Conservation (phyloP, 2,888 invertebrate genomes). For the Camptogramma bilineatum region DNA sequence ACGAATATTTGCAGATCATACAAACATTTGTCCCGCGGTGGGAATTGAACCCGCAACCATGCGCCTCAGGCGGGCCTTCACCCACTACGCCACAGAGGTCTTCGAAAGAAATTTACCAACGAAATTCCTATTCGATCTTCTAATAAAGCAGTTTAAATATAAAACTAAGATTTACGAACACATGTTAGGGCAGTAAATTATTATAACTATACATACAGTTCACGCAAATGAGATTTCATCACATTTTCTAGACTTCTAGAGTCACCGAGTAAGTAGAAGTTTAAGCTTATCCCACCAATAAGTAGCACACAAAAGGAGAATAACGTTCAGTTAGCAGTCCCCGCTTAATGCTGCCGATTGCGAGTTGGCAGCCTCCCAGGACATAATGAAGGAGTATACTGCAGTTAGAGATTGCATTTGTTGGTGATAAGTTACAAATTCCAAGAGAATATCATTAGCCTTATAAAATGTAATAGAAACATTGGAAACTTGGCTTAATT, state of each 20-base stretch:
- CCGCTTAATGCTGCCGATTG: constrained; percentile 42
- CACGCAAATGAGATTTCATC: background rate
- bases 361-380: constrained; percentile 44
- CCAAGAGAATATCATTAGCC: background rate
- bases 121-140: no score
- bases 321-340: constrained; percentile 41
- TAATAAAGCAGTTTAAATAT: no score
- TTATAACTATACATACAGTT: no score
- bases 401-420: constrained; percentile 42
- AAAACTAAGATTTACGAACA: no score
- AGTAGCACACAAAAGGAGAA: constrained; percentile 40
- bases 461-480: background rate
- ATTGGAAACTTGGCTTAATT: background rate
- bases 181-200: no score
- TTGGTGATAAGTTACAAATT: constrained; percentile 13
- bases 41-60: no score
- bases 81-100: no score
- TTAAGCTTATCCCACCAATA: constrained; percentile 34
- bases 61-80: no score
- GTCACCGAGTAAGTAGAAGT: constrained; percentile 20
- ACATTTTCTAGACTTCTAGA: no score
- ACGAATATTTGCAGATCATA: no score
- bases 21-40: no score
- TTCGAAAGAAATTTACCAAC: no score
- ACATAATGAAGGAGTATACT: constrained; percentile 41